Percentiles rank a stretch among this genome's conserved stretches.
These are phyloP conservation scores for Chaetophractus vellerosus DNA, from an alignment of 2,797 vertebrate species.

Conservation along the genomic window DNA sequence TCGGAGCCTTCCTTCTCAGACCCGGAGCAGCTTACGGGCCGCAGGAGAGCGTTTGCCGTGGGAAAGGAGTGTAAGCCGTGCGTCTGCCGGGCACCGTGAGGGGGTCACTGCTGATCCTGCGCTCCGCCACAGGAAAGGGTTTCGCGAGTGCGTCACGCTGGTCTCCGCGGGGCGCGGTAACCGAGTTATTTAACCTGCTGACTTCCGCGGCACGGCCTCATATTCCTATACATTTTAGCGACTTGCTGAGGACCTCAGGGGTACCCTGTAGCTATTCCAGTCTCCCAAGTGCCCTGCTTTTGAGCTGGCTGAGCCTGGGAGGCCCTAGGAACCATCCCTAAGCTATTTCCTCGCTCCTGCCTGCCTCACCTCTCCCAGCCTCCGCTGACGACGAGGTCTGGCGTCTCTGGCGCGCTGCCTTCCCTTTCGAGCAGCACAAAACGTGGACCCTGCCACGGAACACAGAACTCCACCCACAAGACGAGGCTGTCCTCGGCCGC, in stretches of 20 bases:
- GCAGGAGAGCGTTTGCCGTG: background rate
- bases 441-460: background rate
- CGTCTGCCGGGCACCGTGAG: background rate
- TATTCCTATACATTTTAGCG: background rate
- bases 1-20: background rate
- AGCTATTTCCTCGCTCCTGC: background rate
- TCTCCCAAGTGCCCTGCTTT: background rate
- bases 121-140: background rate
- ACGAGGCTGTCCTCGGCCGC: no score
- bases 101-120: background rate
- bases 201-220: background rate
- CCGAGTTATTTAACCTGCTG: background rate
- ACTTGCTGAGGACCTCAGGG: background rate
- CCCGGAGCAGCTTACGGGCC: background rate
- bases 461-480: background rate
- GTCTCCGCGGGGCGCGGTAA: background rate
- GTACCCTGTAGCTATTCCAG: background rate
- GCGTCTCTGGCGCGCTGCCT: background rate
- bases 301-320: background rate
- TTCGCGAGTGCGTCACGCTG: background rate
- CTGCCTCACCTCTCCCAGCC: no score
- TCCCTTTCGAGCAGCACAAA: background rate
- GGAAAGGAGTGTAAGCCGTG: background rate
- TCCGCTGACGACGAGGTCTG: background rate
- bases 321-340: background rate